Base-by-base conservation (phyloP, 2,113 vertebrate genomes). In the Pedionomus torquatus region DNA sequence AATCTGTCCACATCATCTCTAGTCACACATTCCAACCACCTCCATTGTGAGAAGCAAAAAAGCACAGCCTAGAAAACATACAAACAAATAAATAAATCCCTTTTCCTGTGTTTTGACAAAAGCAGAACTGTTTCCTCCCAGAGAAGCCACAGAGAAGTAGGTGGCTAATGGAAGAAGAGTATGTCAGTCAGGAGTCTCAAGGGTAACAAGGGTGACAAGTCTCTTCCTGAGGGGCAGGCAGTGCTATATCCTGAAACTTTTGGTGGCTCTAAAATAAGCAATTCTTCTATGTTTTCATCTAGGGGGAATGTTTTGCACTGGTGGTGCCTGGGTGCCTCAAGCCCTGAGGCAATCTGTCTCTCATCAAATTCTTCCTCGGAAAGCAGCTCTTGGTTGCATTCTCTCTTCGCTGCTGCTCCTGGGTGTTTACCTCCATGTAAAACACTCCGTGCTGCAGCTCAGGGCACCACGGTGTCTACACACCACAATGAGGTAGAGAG, bases 81-180 rank as follows among this genome's bases (percentile, higher is more conserved):
- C 57, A 97, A 95, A 86, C 85, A 92, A 93, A 96, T 51, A 95
- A 94, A 95, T 91, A 87, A 91, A 94, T 81, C 33, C 52, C 15
- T 89, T 80, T 89, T 83, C 93, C 64, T 75, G 54, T 74, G 71
- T 60, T 92, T 82, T 96, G 82, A 91, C 66, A 83, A 92, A 90
- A 94, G 58, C 63, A 65, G 75, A 88, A 77, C 46, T n/a, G 64
- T 90, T 95, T 87, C 80, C 71, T 95, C 51, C 46, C 64, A 78
- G 43, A 75, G 68, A 86, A 86, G 69, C 60, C 44, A 3, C 64
- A 88, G 80, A 92, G 60, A 92, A 92, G 68, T 83, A 89, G 64
- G 64, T 87, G 76, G 88, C 60, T 96, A 90, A 94, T 75, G 65
- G 86, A 89, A 87, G 77, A 87, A 41, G 35, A 4, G 2, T 51